Evolutionary conservation across 2,888 invertebrate genomes (phyloP).

Genomic region (Tetrapedia diversipes): DNA sequence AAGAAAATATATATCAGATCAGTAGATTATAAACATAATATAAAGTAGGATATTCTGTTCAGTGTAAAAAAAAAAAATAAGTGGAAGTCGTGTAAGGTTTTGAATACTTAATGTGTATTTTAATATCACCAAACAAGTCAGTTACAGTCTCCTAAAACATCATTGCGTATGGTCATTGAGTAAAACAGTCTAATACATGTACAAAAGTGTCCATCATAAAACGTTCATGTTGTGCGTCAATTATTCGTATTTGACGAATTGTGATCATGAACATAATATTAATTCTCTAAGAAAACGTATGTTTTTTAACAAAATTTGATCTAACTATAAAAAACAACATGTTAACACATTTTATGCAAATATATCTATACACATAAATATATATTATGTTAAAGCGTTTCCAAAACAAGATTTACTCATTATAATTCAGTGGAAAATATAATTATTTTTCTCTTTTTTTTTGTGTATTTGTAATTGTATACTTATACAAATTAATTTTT

Average conservation of each 20-base stretch:
- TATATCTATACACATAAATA: constrained; percentile 43
- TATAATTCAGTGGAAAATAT: not conserved
- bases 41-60: constrained; percentile 39
- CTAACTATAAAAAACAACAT: constrained; percentile 48
- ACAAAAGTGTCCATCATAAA: constrained; percentile 68
- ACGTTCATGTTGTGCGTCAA: constrained; percentile 66
- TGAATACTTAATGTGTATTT: constrained; percentile 76
- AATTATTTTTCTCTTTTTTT: not conserved
- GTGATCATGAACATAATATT: constrained; percentile 55
- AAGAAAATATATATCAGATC: constrained; percentile 65
- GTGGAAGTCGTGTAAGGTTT: constrained; percentile 73
- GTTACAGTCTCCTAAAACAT: constrained; percentile 78
- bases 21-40: constrained; percentile 5
- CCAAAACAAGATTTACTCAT: constrained; percentile 65
- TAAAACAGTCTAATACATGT: constrained; percentile 73
- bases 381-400: constrained; percentile 33
- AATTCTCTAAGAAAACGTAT: constrained; percentile 48
- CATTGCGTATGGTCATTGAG: constrained; percentile 75
- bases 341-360: constrained; percentile 48
- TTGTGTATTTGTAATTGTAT: not conserved
- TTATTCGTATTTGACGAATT: constrained; percentile 63
- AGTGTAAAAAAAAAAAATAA: constrained; percentile 62
- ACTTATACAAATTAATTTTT: not conserved
- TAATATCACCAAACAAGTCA: constrained; percentile 76
- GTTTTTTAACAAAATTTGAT: constrained; percentile 34